These are phyloP conservation scores for Phortica magna DNA, from an alignment of 2,888 invertebrate genomes.

Conservation along the genomic window DNA sequence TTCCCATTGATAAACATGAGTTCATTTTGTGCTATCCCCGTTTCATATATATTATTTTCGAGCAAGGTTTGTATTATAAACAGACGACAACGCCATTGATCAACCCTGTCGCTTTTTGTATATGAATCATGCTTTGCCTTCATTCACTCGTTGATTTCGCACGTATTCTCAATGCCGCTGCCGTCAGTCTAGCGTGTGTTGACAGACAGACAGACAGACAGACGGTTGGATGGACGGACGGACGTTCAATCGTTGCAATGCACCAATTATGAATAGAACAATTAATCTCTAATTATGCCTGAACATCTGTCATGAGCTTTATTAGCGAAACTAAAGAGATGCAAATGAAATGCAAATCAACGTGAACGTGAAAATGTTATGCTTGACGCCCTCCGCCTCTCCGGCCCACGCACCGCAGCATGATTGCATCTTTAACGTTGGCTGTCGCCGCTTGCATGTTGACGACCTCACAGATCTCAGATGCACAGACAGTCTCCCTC, in stretches of 20 bases:
- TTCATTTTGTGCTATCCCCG: not conserved
- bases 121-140: conserved; percentile 2
- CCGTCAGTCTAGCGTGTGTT: not conserved
- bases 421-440: conserved; percentile 37
- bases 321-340: conserved; percentile 57
- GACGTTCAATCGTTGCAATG: conserved; percentile 38
- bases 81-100: not conserved
- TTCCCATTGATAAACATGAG: too few relatives aligned
- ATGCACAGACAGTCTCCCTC: not conserved
- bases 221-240: too few relatives aligned
- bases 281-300: conserved; percentile 77
- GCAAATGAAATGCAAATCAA: conserved; percentile 61
- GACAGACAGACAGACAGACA: not conserved
- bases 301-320: conserved; percentile 75
- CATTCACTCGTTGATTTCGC: not conserved
- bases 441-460: conserved; percentile 31
- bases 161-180: not conserved
- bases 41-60: not conserved
- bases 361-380: conserved; percentile 38
- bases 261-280: conserved; percentile 73
- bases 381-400: not conserved
- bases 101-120: not conserved
- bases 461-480: conserved; percentile 61
- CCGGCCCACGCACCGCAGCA: not conserved
- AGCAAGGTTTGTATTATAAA: not conserved